These are phyloP conservation scores for Oncorhynchus masou DNA, from an alignment of 2,113 vertebrate species.

Conservation along the genomic window DNA sequence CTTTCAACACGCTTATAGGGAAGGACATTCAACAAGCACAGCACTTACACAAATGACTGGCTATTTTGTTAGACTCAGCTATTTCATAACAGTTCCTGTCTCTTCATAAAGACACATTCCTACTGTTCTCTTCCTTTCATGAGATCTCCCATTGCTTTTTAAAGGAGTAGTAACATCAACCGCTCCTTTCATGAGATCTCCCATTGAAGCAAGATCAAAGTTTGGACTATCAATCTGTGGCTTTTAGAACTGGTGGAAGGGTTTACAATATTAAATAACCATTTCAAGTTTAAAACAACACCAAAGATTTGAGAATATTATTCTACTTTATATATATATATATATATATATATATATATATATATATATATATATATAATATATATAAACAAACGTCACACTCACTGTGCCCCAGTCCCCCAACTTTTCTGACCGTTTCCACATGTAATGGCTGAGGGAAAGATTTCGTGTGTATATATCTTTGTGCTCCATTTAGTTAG, in stretches of 20 bases:
- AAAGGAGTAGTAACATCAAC: too few species aligned
- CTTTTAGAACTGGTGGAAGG: not conserved
- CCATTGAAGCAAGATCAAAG: not conserved
- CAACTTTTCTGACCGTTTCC: slow-evolving; percentile 89
- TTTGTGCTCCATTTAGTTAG: not conserved
- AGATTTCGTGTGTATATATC: not conserved
- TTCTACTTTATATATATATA: too few species aligned
- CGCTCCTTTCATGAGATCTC: too few species aligned
- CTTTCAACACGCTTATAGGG: too few species aligned
- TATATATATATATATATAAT: too few species aligned
- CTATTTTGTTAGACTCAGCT: too few species aligned
- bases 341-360: too few species aligned
- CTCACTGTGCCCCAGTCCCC: slow-evolving; percentile 85
- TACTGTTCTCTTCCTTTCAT: not conserved
- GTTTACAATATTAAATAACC: not conserved
- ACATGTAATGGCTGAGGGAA: slow-evolving; percentile 52
- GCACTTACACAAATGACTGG: too few species aligned
- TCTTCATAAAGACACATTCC: not conserved
- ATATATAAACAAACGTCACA: slow-evolving; percentile 57
- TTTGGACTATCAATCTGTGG: not conserved
- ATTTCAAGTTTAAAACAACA: not conserved
- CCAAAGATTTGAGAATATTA: not conserved
- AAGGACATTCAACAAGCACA: too few species aligned
- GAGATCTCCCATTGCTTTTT: too few species aligned
- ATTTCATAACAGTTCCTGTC: not conserved